Evolutionary conservation across 2,888 invertebrate species (phyloP).

Genomic region (Tineola bisselliella): DNA sequence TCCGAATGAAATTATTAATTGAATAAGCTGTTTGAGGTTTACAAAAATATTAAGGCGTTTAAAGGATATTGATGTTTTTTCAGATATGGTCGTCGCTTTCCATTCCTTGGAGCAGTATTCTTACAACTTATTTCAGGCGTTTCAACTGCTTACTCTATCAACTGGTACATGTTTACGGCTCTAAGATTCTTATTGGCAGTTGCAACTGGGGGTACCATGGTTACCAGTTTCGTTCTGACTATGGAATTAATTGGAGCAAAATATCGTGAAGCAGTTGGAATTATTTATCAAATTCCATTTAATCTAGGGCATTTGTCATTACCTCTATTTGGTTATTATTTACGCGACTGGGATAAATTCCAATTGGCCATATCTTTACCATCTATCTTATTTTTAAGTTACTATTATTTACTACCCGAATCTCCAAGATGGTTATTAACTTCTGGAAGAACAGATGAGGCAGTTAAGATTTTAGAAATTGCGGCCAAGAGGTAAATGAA

Average conservation of each 20-base stretch:
- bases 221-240: conserved; percentile 76
- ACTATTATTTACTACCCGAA: conserved; percentile 80
- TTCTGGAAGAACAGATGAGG: conserved; percentile 72
- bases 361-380: conserved; percentile 75
- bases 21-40: no score
- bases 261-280: conserved; percentile 75
- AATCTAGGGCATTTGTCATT: conserved; percentile 74
- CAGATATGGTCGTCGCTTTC: conserved; percentile 80
- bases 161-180: conserved; percentile 72
- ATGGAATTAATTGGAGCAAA: conserved; percentile 74
- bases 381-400: conserved; percentile 70
- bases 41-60: no score
- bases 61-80: conserved; percentile 18
- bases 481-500: conserved; percentile 65
- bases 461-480: conserved; percentile 71
- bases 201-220: conserved; percentile 86
- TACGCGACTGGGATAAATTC: conserved; percentile 74
- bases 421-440: conserved; percentile 85
- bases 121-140: conserved; percentile 78
- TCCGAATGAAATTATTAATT: not conserved
- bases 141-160: conserved; percentile 75
- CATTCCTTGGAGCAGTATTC: conserved; percentile 77
- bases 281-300: conserved; percentile 74
- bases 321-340: conserved; percentile 70
- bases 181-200: conserved; percentile 77